Percentiles rank a stretch among this genome's conserved stretches.
These are phyloP conservation scores for Scolopax bukidnonensis DNA, from an alignment of 2,797 vertebrate genomes.

Conservation along the genomic window DNA sequence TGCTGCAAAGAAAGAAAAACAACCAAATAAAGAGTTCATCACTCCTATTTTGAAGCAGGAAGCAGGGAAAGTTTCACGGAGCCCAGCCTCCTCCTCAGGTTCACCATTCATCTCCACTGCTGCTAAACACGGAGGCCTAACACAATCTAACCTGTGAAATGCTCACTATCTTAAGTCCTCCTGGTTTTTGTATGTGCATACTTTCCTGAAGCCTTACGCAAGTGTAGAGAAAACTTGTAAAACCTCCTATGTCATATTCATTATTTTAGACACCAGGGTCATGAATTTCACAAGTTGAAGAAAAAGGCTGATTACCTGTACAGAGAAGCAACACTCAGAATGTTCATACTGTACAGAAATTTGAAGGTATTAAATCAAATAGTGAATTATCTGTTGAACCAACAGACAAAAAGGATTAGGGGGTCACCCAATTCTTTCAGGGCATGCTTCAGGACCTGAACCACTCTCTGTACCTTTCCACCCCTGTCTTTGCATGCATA, in stretches of 20 bases:
- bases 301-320: not conserved
- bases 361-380: not conserved
- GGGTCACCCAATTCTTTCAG: not conserved
- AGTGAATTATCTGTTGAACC: not conserved
- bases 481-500: not conserved
- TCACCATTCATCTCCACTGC: rapidly evolving
- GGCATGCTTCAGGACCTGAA: not conserved
- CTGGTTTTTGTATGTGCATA: not conserved
- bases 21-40: not conserved
- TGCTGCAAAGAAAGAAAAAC: not conserved
- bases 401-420: not conserved
- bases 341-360: not conserved
- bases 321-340: not conserved
- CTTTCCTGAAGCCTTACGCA: not conserved
- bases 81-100: not conserved
- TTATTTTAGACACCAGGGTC: rapidly evolving
- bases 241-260: not conserved
- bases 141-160: not conserved
- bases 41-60: not conserved
- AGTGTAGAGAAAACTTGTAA: not conserved
- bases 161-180: not conserved
- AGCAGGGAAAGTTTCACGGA: not conserved
- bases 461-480: not conserved
- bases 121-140: not conserved
- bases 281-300: not conserved